A percentile compares a stretch with the other conserved stretches of the same genome.
Evolutionary conservation across 2,888 invertebrate species (phyloP).

Genomic region (Drymonia ruficornis): DNA sequence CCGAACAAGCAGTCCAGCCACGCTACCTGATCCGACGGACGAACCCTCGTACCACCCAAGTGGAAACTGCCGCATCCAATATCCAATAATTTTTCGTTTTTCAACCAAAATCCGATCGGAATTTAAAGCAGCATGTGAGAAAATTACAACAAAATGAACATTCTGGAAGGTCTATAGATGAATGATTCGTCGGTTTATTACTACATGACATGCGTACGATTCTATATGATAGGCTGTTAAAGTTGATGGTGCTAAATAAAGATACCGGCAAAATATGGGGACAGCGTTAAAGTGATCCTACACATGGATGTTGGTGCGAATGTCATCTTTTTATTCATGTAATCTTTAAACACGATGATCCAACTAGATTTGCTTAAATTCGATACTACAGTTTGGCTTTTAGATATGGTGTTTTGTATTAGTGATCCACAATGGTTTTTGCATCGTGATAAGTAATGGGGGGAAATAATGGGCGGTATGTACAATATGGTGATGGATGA

Average conservation of each 20-base stretch:
- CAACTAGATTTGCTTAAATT: conserved; percentile 60
- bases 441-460: conserved; percentile 56
- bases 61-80: conserved; percentile 78
- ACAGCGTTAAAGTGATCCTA: conserved; percentile 66
- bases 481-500: conserved; percentile 62
- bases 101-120: conserved; percentile 63
- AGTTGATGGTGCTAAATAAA: conserved; percentile 57
- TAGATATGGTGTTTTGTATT: conserved; percentile 51
- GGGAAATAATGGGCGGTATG: conserved; percentile 56
- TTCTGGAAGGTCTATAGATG: conserved; percentile 39
- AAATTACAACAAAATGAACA: conserved; percentile 73
- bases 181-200: conserved; percentile 17
- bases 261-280: conserved; percentile 76
- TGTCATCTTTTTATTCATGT: conserved; percentile 78
- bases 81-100: conserved; percentile 55
- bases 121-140: conserved; percentile 82
- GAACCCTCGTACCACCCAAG: conserved; percentile 82
- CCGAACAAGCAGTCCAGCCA: conserved; percentile 89
- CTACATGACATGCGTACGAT: conserved; percentile 7
- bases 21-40: conserved; percentile 92
- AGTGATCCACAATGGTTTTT: conserved; percentile 54
- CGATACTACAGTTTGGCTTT: conserved; percentile 50
- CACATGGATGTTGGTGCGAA: conserved; percentile 79
- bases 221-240: conserved; percentile 10
- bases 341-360: conserved; percentile 69